Base-by-base conservation (phyloP, 2,113 vertebrate genomes). In the Natator depressus region DNA sequence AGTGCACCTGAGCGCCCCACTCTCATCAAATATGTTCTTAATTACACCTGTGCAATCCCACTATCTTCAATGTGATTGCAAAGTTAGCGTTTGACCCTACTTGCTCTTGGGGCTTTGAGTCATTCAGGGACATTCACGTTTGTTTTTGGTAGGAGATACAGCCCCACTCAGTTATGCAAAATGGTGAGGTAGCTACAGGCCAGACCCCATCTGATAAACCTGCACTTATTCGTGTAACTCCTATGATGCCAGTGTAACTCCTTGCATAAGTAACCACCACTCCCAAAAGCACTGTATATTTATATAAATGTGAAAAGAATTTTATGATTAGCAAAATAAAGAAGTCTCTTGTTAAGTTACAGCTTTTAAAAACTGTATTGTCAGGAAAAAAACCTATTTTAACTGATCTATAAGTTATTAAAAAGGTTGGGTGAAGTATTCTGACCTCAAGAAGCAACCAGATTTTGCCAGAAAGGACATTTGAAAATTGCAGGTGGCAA, bases 141-240 rank as follows among this genome's bases (percentile, higher is more conserved):
- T 17, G 46, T 2, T 59, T 57, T 76, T 54, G 59, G 12, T 5
- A 12, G 7, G 6, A 0, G 3, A 14, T 35, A 35, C 7, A n/a
- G 35, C 16, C 20, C 65, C 65, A 20, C 35, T 69, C 17, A 69
- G 27, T 51, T 17, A 0, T 4, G 7, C 0, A 1, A 79, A 42
- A 35, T 2, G 31, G 47, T 24, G 49, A 94, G 35, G 16, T 84
- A 42, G 35, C 7, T 35, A 27, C 3, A 51, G 51, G 46, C 84
- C 47, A n/a, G 57, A 49, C 14, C 78, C 3, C 19, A 2, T 1
- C 14, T 46, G 4, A 0, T 9, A 22, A 54, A 42, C 54, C 13
- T 82, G 80, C 2, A 69, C 14, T 69, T 69, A 38, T 69, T n/a
- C 17, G 14, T n/a, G 65, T 69, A 20, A 69, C 17, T 69, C 16